These are phyloP conservation scores for Drosophila azteca DNA, from an alignment of 1,140 invertebrate genomes.

Conservation along the genomic window DNA sequence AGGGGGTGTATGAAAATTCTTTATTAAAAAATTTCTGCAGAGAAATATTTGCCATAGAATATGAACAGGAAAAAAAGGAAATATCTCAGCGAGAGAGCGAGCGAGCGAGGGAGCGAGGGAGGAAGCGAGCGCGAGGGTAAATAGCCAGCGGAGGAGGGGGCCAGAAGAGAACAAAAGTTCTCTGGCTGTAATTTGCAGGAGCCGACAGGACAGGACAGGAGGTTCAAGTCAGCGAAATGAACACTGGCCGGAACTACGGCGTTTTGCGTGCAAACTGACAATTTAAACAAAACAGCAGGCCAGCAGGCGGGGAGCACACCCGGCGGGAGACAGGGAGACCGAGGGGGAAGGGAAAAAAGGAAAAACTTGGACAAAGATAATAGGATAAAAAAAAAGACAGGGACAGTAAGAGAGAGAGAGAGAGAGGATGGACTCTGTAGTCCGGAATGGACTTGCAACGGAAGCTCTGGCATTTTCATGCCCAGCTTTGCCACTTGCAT, in stretches of 20 bases:
- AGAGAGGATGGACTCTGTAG: conserved; percentile 11
- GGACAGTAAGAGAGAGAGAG: neutral
- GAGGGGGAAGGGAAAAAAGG: conserved; percentile 9
- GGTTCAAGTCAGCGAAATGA: conserved; percentile 70
- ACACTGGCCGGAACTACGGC: conserved; percentile 71
- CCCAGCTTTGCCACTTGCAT: conserved; percentile 71
- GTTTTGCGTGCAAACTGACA: conserved; percentile 71
- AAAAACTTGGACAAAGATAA: conserved; percentile 54
- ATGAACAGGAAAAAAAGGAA: conserved; percentile 22
- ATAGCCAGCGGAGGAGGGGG: neutral
- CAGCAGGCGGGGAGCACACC: neutral
- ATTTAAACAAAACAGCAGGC: conserved; percentile 54
- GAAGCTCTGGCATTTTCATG: conserved; percentile 69
- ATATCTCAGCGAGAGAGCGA: conserved; percentile 4
- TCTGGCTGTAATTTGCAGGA: conserved; percentile 62
- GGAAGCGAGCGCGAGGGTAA: conserved; percentile 10
- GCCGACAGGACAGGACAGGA: conserved; percentile 19
- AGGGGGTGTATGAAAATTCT: conserved; percentile 11
- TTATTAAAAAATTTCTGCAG: conserved; percentile 15
- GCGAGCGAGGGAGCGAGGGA: neutral
- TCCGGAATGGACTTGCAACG: conserved; percentile 45
- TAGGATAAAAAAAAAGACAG: conserved; percentile 52
- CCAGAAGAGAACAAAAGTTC: conserved; percentile 51
- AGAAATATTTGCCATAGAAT: conserved; percentile 45
- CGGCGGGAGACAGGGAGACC: conserved; percentile 9